Percentiles rank a stretch among this genome's conserved stretches.
phyloP scores from a whole-genome alignment of 2,797 vertebrate species.

The Aldrovandia affinis region DNA sequence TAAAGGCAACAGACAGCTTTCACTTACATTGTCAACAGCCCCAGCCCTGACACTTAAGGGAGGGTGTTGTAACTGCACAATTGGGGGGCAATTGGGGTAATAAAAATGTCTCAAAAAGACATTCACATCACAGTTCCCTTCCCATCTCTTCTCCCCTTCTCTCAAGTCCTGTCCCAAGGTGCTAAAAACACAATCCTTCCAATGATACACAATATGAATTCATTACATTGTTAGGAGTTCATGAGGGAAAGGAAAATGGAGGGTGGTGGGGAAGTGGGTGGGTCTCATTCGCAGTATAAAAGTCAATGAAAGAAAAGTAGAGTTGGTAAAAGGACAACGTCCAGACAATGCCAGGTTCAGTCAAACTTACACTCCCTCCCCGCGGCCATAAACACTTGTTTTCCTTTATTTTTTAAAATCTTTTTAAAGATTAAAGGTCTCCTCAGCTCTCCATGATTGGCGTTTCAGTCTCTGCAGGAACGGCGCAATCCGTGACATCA shows the following conservation, averaged over 20 bases:
- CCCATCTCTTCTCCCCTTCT: background rate
- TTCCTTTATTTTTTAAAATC: constrained; percentile 46
- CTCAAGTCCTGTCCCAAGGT: constrained; percentile 48
- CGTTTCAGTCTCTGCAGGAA: constrained; percentile 63
- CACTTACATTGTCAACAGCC: constrained; percentile 34
- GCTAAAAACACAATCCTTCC: constrained; percentile 13
- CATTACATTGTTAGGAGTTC: background rate
- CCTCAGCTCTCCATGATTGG: constrained; percentile 69
- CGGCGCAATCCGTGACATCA: constrained; percentile 62
- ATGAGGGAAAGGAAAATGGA: constrained; percentile 1
- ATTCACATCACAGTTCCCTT: constrained; percentile 2
- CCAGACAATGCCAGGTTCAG: constrained; percentile 37
- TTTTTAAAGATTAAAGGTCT: background rate
- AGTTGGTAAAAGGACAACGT: constrained; percentile 21
- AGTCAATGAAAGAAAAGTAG: constrained; percentile 30
- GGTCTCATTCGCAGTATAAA: constrained; percentile 28
- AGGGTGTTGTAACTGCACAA: constrained; percentile 12
- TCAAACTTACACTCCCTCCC: constrained; percentile 57
- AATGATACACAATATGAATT: constrained; percentile 8
- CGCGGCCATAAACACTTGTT: constrained; percentile 57
- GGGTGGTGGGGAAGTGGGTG: background rate
- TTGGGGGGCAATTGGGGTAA: too few species aligned
- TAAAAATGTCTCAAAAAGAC: background rate
- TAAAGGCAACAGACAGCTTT: constrained; percentile 51
- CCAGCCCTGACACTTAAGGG: constrained; percentile 25